A percentile compares a stretch with the other conserved stretches of the same genome.
phyloP scores from a whole-genome alignment of 2,797 vertebrate species.

The Parauchenoglanis punctatus region DNA sequence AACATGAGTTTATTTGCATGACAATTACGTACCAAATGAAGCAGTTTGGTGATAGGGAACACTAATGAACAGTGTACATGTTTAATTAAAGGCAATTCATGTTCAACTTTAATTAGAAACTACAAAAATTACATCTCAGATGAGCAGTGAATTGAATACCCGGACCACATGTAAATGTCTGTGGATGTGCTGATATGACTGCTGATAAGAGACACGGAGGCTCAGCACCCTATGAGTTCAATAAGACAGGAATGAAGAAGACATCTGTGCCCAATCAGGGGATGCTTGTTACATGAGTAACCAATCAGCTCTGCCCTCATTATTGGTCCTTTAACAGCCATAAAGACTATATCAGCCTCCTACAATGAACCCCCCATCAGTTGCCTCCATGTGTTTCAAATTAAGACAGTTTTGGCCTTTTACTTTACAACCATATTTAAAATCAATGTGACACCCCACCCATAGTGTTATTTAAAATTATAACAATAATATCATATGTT shows the following conservation, averaged over 20 bases:
- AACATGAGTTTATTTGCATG: conserved; percentile 52
- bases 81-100: conserved; percentile 62
- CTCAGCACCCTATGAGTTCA: conserved; percentile 31
- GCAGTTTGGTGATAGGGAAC: conserved; percentile 52
- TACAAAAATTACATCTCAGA: conserved; percentile 55
- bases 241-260: conserved; percentile 47
- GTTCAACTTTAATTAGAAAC: conserved; percentile 58
- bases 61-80: conserved; percentile 57
- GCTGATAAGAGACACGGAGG: conserved; percentile 37
- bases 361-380: conserved; percentile 11
- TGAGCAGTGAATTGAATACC: conserved; percentile 51
- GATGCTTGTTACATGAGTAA: conserved; percentile 30
- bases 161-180: conserved; percentile 28
- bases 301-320: conserved; percentile 46
- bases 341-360: conserved; percentile 39
- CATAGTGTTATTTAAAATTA: conserved; percentile 4
- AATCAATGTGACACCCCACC: not conserved
- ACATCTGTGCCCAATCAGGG: conserved; percentile 43
- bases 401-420: conserved; percentile 11
- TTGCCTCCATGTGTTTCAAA: conserved; percentile 27
- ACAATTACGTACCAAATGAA: conserved; percentile 51
- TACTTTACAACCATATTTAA: conserved; percentile 11
- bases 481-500: conserved; percentile 6
- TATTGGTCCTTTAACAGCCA: conserved; percentile 46
- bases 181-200: conserved; percentile 32